Evolutionary conservation across 2,797 vertebrate genomes (phyloP), one percentile per base, ranked within the genome.

Genomic region (Synanceia verrucosa): DNA sequence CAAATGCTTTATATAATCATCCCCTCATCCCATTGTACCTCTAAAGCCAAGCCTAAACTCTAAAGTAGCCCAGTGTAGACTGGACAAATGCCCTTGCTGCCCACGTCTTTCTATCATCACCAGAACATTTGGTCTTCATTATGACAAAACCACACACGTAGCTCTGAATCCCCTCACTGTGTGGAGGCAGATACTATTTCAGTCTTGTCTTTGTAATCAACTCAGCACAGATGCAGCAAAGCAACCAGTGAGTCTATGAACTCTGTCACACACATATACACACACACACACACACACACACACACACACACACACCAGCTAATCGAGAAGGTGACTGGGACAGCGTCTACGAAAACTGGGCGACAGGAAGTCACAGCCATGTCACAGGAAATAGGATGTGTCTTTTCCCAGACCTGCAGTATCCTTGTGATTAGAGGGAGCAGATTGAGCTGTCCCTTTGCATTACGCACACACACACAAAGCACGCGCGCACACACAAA

Each of bases 331-430:
- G 68, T 23, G 68, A 78, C 52, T 61, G 66, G 70, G 78, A 80
- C 70, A 58, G 73, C 11, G 24, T 84, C 57, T 89, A 80, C 62
- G 82, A 86, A 86, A 87, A 78, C 80, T 50, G 77, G 76, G 67
- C 63, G 80, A 92, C 85, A 91, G 89, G 88, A 91, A 90, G 90
- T 88, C 87, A 82, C 71, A 82, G 78, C 68, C 88, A 73, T 92
- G 91, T 92, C 91, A 92, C 90, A 89, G 89, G 90, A 93, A 93
- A 92, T 91, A 83, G 86, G 89, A 93, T 92, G 88, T 92, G 91
- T 91, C 88, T 90, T 86, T 86, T 85, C 70, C 70, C 52, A 1
- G 71, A 81, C 78, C 76, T 76, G 77, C 66, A 79, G 86, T 83
- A 87, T 89, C 81, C 73, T 58, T 50, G 53, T 76, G 82, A 93